Base-by-base conservation (phyloP, 2,888 invertebrate genomes). In the Molorchus minor region DNA sequence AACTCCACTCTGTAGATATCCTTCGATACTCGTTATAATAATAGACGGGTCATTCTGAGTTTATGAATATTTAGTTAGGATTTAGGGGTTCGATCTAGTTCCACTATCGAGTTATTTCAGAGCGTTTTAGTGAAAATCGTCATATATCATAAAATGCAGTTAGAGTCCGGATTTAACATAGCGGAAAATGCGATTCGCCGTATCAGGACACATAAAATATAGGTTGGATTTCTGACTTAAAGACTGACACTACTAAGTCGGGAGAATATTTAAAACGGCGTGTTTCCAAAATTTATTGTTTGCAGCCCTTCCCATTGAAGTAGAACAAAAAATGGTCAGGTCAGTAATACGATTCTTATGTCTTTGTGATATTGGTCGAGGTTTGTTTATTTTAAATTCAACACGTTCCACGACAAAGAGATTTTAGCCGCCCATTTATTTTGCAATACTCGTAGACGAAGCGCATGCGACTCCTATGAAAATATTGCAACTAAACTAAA, bases 21-120 rank as follows among this genome's bases (percentile, higher is more conserved):
- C 25, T 8, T 8, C 4, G 4, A 25, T 25, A 3, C 25, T 5
- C 25, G 25, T 8, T 25, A 8, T 25, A 25, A 25, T 25, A 46
- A 49, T 49, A 49, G 49, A 49, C 36, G 13, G 49, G 49, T 49
- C 49, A 49, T 17, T 49, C 36, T 38, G 25, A 49, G 49, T 49
- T 49, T 49, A 49, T 49, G 49, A 49, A 49, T 49, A 49, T 49
- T 36, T 38, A 49, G 49, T 49, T 49, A 25, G 36, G 36, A 49
- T 49, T 49, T 36, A 38, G n/a, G 49, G 36, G 36, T 49, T 36
- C 21, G 38, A 36, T 20, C 36, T 38, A 38, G 49, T 25, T 49
- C 16, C 21, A 15, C 13, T 12, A 49, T 36, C 25, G 25, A 25
- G 49, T 36, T 49, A 49, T 49, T 49, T 16, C 49, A 49, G 49